Percentiles rank a stretch among this genome's conserved stretches.
phyloP scores from a whole-genome alignment of 2,888 invertebrate genomes.

The Holacanthella duospinosa region DNA sequence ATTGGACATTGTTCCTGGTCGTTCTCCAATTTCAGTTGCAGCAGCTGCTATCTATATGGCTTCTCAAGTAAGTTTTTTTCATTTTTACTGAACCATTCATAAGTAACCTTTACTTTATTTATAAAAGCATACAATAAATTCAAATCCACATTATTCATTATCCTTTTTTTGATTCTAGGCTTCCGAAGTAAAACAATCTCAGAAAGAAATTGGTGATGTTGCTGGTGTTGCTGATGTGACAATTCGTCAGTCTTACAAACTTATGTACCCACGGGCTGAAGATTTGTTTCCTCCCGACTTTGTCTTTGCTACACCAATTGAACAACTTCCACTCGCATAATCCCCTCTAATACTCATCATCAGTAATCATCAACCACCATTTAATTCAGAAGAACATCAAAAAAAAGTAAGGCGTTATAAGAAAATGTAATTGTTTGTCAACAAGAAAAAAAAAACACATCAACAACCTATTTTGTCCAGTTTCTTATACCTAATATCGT shows the following conservation, averaged over 20 bases:
- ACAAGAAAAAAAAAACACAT: no score
- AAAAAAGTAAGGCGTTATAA: no score
- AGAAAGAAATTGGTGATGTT: constrained; percentile 96
- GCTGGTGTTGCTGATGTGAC: constrained; percentile 98
- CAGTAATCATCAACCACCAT: not conserved
- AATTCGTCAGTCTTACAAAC: constrained; percentile 90
- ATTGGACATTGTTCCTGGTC: constrained; percentile 90
- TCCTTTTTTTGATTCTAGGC: constrained; percentile 49
- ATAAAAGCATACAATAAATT: no score
- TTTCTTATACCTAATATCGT: no score
- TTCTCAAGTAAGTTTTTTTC: constrained; percentile 57
- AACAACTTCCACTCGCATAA: constrained; percentile 60
- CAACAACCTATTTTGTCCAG: no score
- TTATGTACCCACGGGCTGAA: constrained; percentile 88
- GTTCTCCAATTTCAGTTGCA: constrained; percentile 96
- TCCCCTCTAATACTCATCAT: not conserved
- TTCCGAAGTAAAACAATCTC: constrained; percentile 82
- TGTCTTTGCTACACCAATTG: constrained; percentile 87
- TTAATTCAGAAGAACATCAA: no score
- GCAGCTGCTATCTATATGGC: constrained; percentile 99
- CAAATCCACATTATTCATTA: not conserved
- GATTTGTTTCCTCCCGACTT: constrained; percentile 94
- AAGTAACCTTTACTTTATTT: no score
- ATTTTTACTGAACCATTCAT: no score
- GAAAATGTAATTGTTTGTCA: no score